A percentile compares a stretch with the other conserved stretches of the same genome.
Evolutionary conservation across 2,113 vertebrate species (phyloP).

Genomic region (Antennarius striatus): DNA sequence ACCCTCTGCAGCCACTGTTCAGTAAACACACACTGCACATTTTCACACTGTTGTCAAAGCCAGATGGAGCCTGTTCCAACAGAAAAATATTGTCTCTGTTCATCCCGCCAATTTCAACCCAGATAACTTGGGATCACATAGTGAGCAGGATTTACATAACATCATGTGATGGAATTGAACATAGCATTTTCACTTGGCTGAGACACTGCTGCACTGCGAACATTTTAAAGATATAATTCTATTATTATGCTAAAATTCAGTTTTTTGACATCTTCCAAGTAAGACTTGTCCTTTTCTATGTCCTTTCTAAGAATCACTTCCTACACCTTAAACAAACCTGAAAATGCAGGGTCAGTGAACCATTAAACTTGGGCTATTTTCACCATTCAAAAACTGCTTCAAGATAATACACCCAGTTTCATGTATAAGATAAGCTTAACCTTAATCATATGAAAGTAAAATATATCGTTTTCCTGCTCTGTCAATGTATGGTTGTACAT

Average conservation of each 20-base stretch:
- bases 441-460: neutral
- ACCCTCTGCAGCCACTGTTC: constrained; percentile 6
- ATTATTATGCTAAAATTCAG: neutral
- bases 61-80: neutral
- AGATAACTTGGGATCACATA: constrained; percentile 41
- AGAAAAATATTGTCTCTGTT: constrained; percentile 10
- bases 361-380: no score
- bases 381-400: no score
- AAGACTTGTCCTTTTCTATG: no score
- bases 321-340: no score
- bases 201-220: constrained; percentile 16
- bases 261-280: no score
- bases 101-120: constrained; percentile 18
- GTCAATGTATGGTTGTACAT: constrained; percentile 18
- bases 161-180: constrained; percentile 29
- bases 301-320: no score
- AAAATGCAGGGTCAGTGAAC: no score
- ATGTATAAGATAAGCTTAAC: no score
- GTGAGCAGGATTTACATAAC: constrained; percentile 56
- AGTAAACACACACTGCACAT: constrained; percentile 18
- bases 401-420: no score
- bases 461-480: neutral
- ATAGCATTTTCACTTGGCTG: constrained; percentile 37
- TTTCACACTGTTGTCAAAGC: neutral
- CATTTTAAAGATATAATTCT: constrained; percentile 23